A percentile compares a stretch with the other conserved stretches of the same genome.
phyloP scores from a whole-genome alignment of 2,888 invertebrate species.

The Polyploca ridens region DNA sequence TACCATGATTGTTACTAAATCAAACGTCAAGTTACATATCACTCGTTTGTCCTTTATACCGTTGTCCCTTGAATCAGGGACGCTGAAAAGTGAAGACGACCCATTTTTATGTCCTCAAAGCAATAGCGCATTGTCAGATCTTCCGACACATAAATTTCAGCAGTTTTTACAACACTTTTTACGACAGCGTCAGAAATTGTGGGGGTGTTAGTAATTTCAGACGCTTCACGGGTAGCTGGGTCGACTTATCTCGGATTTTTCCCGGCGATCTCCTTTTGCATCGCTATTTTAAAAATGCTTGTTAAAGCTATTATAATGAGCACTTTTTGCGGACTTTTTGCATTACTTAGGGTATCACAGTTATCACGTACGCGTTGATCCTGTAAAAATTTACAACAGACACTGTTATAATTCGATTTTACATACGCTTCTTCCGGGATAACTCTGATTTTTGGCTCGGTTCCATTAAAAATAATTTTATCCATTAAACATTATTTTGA shows the following conservation, averaged over 20 bases:
- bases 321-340: too few relatives aligned
- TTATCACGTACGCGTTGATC: too few relatives aligned
- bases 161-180: constrained; percentile 18
- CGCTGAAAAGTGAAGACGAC: constrained; percentile 2
- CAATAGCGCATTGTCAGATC: constrained; percentile 22
- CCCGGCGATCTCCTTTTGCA: background rate
- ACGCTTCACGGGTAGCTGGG: background rate
- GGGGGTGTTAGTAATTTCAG: constrained; percentile 20
- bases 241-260: background rate
- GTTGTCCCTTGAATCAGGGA: background rate
- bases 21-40: background rate
- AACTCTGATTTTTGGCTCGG: too few relatives aligned
- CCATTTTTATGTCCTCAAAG: constrained; percentile 17
- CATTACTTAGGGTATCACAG: too few relatives aligned
- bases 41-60: background rate
- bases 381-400: too few relatives aligned
- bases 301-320: too few relatives aligned
- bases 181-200: constrained; percentile 18
- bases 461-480: too few relatives aligned
- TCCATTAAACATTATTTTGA: too few relatives aligned
- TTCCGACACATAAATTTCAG: constrained; percentile 22
- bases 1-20: too few relatives aligned
- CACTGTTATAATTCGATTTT: too few relatives aligned
- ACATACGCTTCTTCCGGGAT: too few relatives aligned
- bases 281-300: background rate